Evolutionary conservation across 2,888 invertebrate species (phyloP), one percentile per base, ranked within the genome.

Genomic region (Chouioia cunea): DNA sequence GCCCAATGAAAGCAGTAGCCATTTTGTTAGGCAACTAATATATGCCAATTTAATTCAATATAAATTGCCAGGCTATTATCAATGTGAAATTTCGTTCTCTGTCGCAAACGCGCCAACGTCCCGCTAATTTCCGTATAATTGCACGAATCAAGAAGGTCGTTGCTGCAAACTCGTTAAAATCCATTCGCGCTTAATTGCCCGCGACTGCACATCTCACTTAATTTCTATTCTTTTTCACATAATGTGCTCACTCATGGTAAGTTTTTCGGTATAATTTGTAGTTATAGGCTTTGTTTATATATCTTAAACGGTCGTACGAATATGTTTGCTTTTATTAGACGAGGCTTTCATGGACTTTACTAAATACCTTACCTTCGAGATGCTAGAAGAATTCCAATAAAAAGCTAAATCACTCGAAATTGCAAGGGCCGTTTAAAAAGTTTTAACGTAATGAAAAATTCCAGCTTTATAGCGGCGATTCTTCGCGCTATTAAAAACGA

Each of bases 131-230:
- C 18, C 22, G 60, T 53, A 58, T 62, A 67, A 67, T 59, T 62
- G 54, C 18, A 43, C 70, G 46, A 57, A 27, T 69, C 58, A 44
- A 47, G 43, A 59, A 15, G n/a, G 18, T 62, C 58, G 16, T 63
- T 47, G 70, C 12, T 36, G 16, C 50, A 66, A 66, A 53, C 64
- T 70, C 69, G 53, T 70, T 70, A 70, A 64, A 70, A 70, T 70
- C 64, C 69, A 69, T 64, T 64, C 23, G 52, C 22, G 15, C 47
- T 56, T 56, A 48, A 65, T 56, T 65, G 36, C 63, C 50, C 22
- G 15, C 48, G 36, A 36, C 36, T 36, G 36, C 36, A 10, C 36
- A 36, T 10, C 36, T 22, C 53, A 8, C 14, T 18, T 47, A 27
- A 27, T 47, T 47, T 8, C 53, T 56, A 46, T 47, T 6, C 6